These are phyloP conservation scores for Rhinoraja longicauda DNA, from an alignment of 2,797 vertebrate species.

Conservation along the genomic window DNA sequence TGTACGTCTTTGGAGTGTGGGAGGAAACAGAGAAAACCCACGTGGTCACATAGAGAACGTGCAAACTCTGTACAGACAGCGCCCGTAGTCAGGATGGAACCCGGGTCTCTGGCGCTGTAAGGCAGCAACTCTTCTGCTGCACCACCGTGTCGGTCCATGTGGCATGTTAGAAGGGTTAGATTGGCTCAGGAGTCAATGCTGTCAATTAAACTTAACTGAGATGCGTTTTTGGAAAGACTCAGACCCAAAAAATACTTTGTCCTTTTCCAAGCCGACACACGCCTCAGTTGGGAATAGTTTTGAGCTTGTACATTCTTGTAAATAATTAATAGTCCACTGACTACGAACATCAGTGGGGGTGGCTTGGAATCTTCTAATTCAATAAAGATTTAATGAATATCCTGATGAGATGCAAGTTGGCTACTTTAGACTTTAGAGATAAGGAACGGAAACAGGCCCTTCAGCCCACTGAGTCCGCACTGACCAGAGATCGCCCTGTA, in stretches of 20 bases:
- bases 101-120: too few species aligned
- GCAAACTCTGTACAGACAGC: too few species aligned
- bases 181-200: not conserved
- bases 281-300: not conserved
- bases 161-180: not conserved
- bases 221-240: not conserved
- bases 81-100: too few species aligned
- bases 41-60: too few species aligned
- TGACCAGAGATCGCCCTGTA: too few species aligned
- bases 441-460: too few species aligned
- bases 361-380: not conserved
- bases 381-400: not conserved
- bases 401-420: not conserved
- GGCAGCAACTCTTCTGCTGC: too few species aligned
- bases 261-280: not conserved
- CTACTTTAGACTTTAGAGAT: not conserved
- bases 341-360: not conserved
- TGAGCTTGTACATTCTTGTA: not conserved
- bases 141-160: not conserved
- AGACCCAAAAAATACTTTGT: not conserved
- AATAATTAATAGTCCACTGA: not conserved
- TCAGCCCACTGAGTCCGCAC: too few species aligned
- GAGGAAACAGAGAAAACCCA: too few species aligned
- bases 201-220: not conserved
- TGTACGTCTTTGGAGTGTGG: too few species aligned